Percentiles rank a stretch among this genome's conserved stretches.
These are phyloP conservation scores for Diplodus sargus DNA, from an alignment of 2,797 vertebrate genomes.

Conservation along the genomic window DNA sequence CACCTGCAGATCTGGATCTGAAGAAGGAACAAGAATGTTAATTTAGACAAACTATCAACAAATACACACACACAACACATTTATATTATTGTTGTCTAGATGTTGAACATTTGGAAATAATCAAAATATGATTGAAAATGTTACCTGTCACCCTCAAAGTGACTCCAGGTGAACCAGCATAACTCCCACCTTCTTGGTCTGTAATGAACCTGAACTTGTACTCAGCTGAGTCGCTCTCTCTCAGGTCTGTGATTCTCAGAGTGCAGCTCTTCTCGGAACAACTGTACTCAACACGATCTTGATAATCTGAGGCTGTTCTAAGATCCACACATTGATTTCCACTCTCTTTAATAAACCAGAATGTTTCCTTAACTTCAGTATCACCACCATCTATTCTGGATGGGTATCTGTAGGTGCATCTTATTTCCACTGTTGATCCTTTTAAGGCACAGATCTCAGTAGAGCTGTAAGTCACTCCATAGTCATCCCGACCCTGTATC, in stretches of 20 bases:
- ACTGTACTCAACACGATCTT: background rate
- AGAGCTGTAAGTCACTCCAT: conserved; percentile 24
- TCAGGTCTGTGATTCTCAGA: conserved; percentile 46
- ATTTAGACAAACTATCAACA: no score
- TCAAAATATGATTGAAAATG: background rate
- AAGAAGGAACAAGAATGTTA: no score
- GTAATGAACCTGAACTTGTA: conserved; percentile 55
- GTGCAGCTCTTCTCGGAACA: accelerated
- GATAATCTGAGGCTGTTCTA: background rate
- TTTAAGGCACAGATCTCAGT: conserved; percentile 9
- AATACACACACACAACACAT: no score
- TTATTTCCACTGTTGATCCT: no score
- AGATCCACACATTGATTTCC: background rate
- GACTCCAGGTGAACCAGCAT: conserved; percentile 17
- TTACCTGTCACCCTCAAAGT: conserved; percentile 48
- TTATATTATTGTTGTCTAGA: no score
- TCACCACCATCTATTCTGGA: background rate
- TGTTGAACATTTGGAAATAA: no score
- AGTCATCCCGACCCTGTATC: accelerated
- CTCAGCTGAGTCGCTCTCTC: conserved; percentile 44
- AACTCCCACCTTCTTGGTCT: accelerated
- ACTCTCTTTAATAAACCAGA: conserved; percentile 7
- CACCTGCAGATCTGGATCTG: no score
- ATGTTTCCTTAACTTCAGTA: background rate
- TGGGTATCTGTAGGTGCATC: conserved; percentile 14